A percentile compares a stretch with the other conserved stretches of the same genome.
Conservation (phyloP, 2,888 invertebrate species). For the Schrankia costaestrigalis region DNA sequence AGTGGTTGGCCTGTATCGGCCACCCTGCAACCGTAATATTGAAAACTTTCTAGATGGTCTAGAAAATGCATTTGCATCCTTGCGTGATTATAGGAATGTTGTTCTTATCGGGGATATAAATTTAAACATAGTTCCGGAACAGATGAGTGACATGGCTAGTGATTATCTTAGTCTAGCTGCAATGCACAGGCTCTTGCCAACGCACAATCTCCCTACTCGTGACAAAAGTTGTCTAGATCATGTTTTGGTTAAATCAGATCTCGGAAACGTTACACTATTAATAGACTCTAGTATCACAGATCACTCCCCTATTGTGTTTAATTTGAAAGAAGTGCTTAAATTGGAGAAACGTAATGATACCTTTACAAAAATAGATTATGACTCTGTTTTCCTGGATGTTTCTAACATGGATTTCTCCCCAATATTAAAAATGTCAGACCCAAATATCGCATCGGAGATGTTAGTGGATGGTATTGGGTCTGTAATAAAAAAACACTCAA, state of each 20-base stretch:
- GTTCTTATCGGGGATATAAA: constrained; percentile 6
- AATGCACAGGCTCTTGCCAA: constrained; percentile 1
- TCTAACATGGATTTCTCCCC: no score
- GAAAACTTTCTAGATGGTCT: constrained; percentile 2
- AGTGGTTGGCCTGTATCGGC: constrained; percentile 4
- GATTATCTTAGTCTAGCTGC: constrained; percentile 4
- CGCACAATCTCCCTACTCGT: constrained; percentile 1
- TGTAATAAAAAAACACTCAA: no score
- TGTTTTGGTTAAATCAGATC: constrained; percentile 2
- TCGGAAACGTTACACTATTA: no score
- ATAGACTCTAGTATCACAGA: no score
- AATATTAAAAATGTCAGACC: no score
- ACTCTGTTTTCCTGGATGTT: no score
- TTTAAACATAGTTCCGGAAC: constrained; percentile 1
- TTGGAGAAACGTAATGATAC: no score
- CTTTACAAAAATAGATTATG: no score
- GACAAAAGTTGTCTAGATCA: constrained; percentile 2
- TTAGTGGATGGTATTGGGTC: no score
- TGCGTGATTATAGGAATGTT: constrained; percentile 2
- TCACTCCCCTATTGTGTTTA: no score
- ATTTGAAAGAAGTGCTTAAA: no score
- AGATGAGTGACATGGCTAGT: not conserved
- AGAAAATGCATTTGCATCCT: not conserved
- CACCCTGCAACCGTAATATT: constrained; percentile 2
- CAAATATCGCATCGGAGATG: no score